These are phyloP conservation scores for Australoheros scitulus DNA, from an alignment of 2,113 vertebrate species.

Conservation along the genomic window DNA sequence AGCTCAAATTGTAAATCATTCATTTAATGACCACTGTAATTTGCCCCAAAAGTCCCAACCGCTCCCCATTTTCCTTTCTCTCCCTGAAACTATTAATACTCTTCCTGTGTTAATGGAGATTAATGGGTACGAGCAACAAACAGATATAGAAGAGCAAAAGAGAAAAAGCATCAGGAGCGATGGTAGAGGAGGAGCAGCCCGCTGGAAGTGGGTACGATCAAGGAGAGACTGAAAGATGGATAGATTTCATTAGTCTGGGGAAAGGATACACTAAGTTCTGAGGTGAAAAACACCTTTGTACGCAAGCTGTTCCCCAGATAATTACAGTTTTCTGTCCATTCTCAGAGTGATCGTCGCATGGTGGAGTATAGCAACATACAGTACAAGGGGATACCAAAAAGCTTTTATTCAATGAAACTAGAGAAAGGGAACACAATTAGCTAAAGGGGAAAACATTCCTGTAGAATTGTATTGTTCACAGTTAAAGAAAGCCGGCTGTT, in stretches of 20 bases:
- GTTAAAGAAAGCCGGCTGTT: conserved; percentile 4
- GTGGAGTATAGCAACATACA: conserved; percentile 2
- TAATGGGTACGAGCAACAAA: conserved; percentile 66
- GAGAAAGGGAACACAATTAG: neutral
- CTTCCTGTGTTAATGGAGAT: conserved; percentile 75
- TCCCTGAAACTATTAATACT: conserved; percentile 73
- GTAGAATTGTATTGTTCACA: neutral
- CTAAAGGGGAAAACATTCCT: conserved; percentile 3
- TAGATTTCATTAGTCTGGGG: conserved; percentile 63
- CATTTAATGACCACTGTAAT: conserved; percentile 26
- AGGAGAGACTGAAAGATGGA: conserved; percentile 73
- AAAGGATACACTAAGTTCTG: conserved; percentile 51
- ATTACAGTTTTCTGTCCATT: conserved; percentile 44
- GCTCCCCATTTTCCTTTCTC: conserved; percentile 51
- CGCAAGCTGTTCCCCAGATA: conserved; percentile 54
- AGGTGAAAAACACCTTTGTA: conserved; percentile 58
- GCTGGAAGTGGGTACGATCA: conserved; percentile 30
- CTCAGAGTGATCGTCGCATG: conserved; percentile 24
- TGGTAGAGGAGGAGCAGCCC: neutral
- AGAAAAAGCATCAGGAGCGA: conserved; percentile 38
- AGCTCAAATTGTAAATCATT: conserved; percentile 18
- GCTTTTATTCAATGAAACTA: conserved; percentile 12
- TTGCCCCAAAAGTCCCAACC: conserved; percentile 34
- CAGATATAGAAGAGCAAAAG: conserved; percentile 39
- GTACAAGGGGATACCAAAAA: neutral